Conservation (phyloP, 2,888 invertebrate genomes). For the Leucophora obtusa region DNA sequence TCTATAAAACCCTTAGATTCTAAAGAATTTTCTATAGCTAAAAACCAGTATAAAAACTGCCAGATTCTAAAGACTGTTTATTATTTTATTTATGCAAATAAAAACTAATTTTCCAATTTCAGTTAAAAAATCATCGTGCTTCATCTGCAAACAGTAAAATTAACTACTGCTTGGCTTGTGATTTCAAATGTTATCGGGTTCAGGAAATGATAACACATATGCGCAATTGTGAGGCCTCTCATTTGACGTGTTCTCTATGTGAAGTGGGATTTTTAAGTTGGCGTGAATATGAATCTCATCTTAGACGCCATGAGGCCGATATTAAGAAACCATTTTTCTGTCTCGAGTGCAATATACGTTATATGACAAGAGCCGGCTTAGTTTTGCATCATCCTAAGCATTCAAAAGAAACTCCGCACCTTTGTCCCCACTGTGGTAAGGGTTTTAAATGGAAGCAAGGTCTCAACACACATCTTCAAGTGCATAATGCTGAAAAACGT, state of each 20-base stretch:
- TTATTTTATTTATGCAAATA: no score
- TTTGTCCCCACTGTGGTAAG: slow-evolving; percentile 79
- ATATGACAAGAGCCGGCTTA: slow-evolving; percentile 79
- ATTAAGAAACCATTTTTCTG: slow-evolving; percentile 80
- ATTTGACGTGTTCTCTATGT: slow-evolving; percentile 75
- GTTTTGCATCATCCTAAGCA: slow-evolving; percentile 81
- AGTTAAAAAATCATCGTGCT: slow-evolving; percentile 72
- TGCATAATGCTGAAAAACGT: slow-evolving; percentile 79
- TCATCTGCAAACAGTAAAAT: slow-evolving; percentile 74
- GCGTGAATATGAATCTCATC: slow-evolving; percentile 77
- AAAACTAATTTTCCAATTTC: not conserved
- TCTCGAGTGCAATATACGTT: slow-evolving; percentile 79
- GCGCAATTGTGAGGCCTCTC: slow-evolving; percentile 72
- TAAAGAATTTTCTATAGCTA: no score
- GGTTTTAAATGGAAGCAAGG: slow-evolving; percentile 82
- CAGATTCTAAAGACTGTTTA: no score
- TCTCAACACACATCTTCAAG: slow-evolving; percentile 80
- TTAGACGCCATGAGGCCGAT: slow-evolving; percentile 76
- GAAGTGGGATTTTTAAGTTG: slow-evolving; percentile 75
- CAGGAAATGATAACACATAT: slow-evolving; percentile 77
- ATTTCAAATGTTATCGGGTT: slow-evolving; percentile 78
- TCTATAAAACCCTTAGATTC: no score
- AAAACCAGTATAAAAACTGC: no score
- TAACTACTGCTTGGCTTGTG: slow-evolving; percentile 78
- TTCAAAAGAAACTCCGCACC: slow-evolving; percentile 80